These are phyloP conservation scores for Oncorhynchus masou DNA, from an alignment of 2,113 vertebrate genomes.

Conservation along the genomic window DNA sequence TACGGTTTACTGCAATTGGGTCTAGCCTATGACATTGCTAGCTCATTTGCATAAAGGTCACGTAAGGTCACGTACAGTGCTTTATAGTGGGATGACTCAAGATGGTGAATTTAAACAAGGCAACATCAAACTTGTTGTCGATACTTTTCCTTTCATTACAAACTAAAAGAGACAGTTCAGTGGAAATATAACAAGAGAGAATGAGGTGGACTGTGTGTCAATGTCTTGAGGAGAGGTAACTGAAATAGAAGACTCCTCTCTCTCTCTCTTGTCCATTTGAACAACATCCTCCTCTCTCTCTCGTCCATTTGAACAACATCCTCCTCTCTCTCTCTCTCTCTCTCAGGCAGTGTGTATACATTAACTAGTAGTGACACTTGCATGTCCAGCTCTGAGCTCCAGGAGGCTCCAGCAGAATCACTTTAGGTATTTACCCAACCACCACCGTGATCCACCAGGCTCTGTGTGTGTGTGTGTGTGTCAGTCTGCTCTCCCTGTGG, in stretches of 20 bases:
- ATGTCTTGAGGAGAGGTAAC: not conserved
- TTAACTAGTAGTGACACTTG: conserved; percentile 25
- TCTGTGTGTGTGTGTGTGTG: not conserved
- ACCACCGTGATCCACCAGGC: conserved; percentile 11
- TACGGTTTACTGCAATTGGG: too few species aligned
- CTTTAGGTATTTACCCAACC: conserved; percentile 10
- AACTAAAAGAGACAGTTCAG: too few species aligned
- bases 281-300: not conserved
- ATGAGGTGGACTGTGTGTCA: not conserved
- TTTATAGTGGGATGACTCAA: too few species aligned
- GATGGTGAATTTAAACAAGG: too few species aligned
- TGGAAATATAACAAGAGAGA: too few species aligned
- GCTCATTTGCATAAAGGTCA: too few species aligned
- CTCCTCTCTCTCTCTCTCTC: not conserved
- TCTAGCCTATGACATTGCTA: too few species aligned
- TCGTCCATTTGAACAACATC: not conserved
- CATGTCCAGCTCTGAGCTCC: conserved; percentile 9
- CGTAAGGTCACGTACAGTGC: too few species aligned
- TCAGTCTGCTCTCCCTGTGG: not conserved
- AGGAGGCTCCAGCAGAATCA: conserved; percentile 5
- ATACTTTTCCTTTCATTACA: too few species aligned
- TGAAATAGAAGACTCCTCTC: not conserved
- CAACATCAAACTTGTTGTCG: too few species aligned
- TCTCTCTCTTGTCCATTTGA: not conserved
- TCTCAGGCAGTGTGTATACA: not conserved